Evolutionary conservation across 2,113 vertebrate genomes (phyloP).

Genomic region (Micronycteris hirsuta): DNA sequence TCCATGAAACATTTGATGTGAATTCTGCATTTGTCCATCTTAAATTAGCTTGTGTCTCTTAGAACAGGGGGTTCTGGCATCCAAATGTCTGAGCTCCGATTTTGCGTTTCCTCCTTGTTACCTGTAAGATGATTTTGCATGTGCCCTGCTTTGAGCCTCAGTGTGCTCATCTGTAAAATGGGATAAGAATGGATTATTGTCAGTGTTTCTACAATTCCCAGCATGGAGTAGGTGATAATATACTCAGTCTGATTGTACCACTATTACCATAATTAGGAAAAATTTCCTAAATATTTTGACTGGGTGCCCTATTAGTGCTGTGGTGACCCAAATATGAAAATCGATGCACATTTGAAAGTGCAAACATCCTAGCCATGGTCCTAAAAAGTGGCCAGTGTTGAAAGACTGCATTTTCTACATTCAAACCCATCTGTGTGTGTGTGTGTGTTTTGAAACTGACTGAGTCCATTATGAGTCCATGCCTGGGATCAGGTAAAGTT

Average conservation of each 20-base stretch:
- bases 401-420: background rate
- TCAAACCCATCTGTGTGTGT: rapidly evolving
- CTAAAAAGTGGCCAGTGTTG: background rate
- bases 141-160: background rate
- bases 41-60: background rate
- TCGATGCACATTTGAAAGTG: background rate
- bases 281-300: background rate
- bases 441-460: background rate
- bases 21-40: background rate
- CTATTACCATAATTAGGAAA: background rate
- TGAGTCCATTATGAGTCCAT: background rate
- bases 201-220: background rate
- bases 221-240: background rate
- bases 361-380: background rate
- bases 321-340: background rate
- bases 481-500: background rate
- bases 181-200: background rate
- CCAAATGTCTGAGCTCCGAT: no score
- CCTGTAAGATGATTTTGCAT: background rate
- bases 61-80: background rate
- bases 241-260: background rate
- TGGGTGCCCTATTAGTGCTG: background rate
- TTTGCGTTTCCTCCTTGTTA: background rate
- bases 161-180: background rate
- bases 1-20: rapidly evolving